Base-by-base conservation (phyloP, 2,113 vertebrate genomes). In the Semnornis frantzii region DNA sequence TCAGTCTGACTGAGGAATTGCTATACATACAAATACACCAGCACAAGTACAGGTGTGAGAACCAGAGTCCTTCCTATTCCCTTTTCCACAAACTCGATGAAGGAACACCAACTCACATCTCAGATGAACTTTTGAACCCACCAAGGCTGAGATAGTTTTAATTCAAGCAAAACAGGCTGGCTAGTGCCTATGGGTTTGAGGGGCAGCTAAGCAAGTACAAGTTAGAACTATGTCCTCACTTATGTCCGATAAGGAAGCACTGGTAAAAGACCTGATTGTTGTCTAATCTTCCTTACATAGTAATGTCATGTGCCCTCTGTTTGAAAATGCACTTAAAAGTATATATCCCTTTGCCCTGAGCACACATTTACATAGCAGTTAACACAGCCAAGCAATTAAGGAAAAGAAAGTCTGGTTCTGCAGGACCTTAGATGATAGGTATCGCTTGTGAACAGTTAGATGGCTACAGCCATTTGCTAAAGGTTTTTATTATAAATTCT, bases 101-200 rank as follows among this genome's bases (percentile, higher is more conserved):
- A 75, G 50, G 50, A 92, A 63, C 55, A 78, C 89, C 79, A 91
- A 30, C 66, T 75, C 77, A 50, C 55, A 85, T 82, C 83, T 87
- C 78, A 83, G 34, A 46, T 93, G 80, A 96, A 95, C 82, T 91
- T 94, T 88, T 91, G 95, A 95, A 94, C 90, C 24, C 30, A 31
- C 15, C 39, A 33, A 37, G 59, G 31, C n/a, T 42, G 39, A 85
- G 20, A 69, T 28, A 46, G 54, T n/a, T 84, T 92, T 59, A 73
- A 91, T 85, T 80, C 57, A 78, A 85, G 65, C 48, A 85, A 84
- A 96, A 90, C 55, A 95, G 62, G 66, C 68, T 76, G 46, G 25
- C 50, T 31, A 7, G 25, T 81, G 28, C 44, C 75, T 87, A 25
- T 85, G 0, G 0, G 20, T 72, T 82, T 74, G 77, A 87, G 33